Evolutionary conservation across 2,888 invertebrate genomes (phyloP).

Genomic region (Eurytoma adleriae): DNA sequence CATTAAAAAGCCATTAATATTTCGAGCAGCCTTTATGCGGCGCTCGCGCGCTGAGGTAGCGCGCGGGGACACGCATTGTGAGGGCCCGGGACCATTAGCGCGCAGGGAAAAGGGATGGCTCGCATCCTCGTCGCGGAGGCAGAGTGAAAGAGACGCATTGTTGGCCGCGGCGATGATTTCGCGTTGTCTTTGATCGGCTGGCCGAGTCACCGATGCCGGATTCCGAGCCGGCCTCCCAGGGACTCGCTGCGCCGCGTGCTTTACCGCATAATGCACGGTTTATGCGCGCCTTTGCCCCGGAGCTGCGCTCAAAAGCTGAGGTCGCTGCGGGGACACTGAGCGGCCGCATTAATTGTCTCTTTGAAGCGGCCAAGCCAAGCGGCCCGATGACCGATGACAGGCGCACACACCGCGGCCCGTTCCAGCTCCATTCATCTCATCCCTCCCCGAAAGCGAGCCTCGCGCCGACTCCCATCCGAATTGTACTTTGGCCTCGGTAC

Average conservation of each 20-base stretch:
- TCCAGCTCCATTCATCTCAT: not conserved
- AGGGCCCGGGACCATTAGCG: no score
- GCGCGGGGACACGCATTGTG: not conserved
- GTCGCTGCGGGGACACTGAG: slow-evolving; percentile 71
- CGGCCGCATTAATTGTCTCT: slow-evolving; percentile 73
- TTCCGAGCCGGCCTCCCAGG: slow-evolving; percentile 56
- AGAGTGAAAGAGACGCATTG: slow-evolving; percentile 48
- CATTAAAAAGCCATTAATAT: slow-evolving; percentile 35
- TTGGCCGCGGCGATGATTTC: slow-evolving; percentile 60
- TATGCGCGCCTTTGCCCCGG: slow-evolving; percentile 20
- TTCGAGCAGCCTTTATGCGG: slow-evolving; percentile 2
- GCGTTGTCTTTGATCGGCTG: slow-evolving; percentile 65
- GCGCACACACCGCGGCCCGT: not conserved
- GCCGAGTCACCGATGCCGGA: slow-evolving; percentile 57
- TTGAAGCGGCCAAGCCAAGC: slow-evolving; percentile 67
- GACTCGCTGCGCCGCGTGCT: slow-evolving; percentile 22
- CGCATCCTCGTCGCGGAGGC: slow-evolving; percentile 10
- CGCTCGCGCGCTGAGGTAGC: not conserved
- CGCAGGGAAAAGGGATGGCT: not conserved
- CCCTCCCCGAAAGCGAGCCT: not conserved
- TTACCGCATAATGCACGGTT: slow-evolving; percentile 10
- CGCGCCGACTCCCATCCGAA: no score
- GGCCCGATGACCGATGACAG: slow-evolving; percentile 69
- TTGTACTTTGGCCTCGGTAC: no score
- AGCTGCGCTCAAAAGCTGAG: slow-evolving; percentile 50